phyloP scores from a whole-genome alignment of 1,140 invertebrate species.

The Centruroides vittatus region DNA sequence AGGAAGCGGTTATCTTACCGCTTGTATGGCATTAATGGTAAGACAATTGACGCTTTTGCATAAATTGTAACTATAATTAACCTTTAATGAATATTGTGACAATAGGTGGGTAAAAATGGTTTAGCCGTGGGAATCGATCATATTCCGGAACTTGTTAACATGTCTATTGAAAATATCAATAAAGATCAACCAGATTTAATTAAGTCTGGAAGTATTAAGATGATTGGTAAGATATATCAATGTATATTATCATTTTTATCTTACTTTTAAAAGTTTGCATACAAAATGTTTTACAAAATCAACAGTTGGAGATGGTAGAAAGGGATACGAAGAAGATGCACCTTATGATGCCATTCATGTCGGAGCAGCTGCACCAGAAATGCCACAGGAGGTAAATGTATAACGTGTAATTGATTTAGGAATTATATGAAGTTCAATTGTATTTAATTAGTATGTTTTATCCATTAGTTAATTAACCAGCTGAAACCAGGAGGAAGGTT shows the following conservation, averaged over 20 bases:
- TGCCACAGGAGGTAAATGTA: constrained; percentile 52
- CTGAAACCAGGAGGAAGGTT: constrained; percentile 69
- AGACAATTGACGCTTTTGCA: constrained; percentile 1
- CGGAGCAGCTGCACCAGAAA: constrained; percentile 65
- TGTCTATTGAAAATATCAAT: constrained; percentile 60
- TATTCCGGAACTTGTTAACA: constrained; percentile 64
- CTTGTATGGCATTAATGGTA: constrained; percentile 84
- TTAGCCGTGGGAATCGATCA: constrained; percentile 81
- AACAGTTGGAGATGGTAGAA: constrained; percentile 66
- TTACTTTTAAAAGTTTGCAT: background rate
- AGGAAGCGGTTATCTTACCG: constrained; percentile 87
- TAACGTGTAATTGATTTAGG: constrained; percentile 23
- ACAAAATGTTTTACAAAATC: constrained; percentile 12
- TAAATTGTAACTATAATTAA: background rate
- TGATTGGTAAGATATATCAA: constrained; percentile 42
- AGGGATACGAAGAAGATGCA: constrained; percentile 50
- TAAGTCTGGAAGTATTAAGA: constrained; percentile 43
- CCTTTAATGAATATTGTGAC: background rate
- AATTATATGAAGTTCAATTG: background rate
- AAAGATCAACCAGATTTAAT: constrained; percentile 55
- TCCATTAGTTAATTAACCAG: constrained; percentile 47
- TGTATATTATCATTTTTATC: too few species aligned
- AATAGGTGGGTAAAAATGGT: constrained; percentile 51
- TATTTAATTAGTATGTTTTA: background rate
- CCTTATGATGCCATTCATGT: constrained; percentile 91